Evolutionary conservation across 2,888 invertebrate species (phyloP).

Genomic region (Drosophila vallismaia): DNA sequence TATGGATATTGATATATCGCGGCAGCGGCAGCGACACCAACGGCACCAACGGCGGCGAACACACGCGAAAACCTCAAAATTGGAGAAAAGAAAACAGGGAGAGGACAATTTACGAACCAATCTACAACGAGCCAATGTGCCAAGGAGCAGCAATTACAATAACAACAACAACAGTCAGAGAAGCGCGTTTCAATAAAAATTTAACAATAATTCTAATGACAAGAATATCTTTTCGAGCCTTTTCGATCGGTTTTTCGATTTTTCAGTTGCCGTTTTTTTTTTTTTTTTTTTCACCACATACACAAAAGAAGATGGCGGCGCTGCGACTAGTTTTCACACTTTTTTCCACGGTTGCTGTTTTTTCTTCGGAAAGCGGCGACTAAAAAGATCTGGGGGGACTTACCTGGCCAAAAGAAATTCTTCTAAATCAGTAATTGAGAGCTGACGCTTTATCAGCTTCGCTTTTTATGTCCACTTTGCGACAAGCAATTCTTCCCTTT

Average conservation of each 20-base stretch:
- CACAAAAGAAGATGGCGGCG: slow-evolving; percentile 71
- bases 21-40: slow-evolving; percentile 16
- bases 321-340: slow-evolving; percentile 47
- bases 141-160: slow-evolving; percentile 20
- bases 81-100: slow-evolving; percentile 55
- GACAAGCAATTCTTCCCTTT: too few relatives aligned
- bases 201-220: not conserved
- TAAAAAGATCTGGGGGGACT: slow-evolving; percentile 35
- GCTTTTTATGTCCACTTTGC: too few relatives aligned
- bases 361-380: slow-evolving; percentile 31
- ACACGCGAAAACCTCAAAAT: slow-evolving; percentile 61
- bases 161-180: slow-evolving; percentile 20
- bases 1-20: slow-evolving; percentile 18
- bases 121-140: slow-evolving; percentile 47
- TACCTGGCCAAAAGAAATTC: slow-evolving; percentile 51
- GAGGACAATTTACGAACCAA: slow-evolving; percentile 32
- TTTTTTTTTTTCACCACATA: slow-evolving; percentile 23
- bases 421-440: not conserved
- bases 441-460: not conserved
- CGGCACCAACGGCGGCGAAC: slow-evolving; percentile 51
- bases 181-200: slow-evolving; percentile 39
- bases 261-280: slow-evolving; percentile 8
- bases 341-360: slow-evolving; percentile 39
- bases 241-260: slow-evolving; percentile 14
- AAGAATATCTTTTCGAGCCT: slow-evolving; percentile 3